A percentile compares a stretch with the other conserved stretches of the same genome.
These are phyloP conservation scores for Etheostoma spectabile DNA, from an alignment of 2,113 vertebrate species.

Conservation along the genomic window DNA sequence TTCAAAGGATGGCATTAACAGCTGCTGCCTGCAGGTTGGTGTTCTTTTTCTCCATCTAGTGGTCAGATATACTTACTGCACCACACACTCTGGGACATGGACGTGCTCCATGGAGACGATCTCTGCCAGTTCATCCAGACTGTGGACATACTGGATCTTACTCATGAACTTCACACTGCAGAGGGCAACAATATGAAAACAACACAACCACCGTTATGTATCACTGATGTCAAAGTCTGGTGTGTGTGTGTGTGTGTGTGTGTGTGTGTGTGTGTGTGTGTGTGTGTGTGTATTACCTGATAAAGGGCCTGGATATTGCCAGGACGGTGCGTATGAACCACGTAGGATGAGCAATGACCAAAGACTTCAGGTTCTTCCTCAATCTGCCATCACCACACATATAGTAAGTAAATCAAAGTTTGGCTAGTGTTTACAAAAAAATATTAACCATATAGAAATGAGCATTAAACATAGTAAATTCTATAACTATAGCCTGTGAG, in stretches of 20 bases:
- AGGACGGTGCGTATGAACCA: constrained; percentile 98
- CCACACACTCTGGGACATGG: constrained; percentile 93
- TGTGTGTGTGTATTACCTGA: constrained; percentile 86
- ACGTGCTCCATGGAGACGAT: constrained; percentile 97
- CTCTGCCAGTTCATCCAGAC: constrained; percentile 92
- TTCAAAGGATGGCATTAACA: background rate
- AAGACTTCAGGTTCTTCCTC: constrained; percentile 95
- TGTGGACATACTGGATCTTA: constrained; percentile 98
- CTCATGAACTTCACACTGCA: constrained; percentile 98
- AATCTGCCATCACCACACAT: constrained; percentile 81
- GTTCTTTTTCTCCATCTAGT: constrained; percentile 37
- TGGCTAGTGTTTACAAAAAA: background rate
- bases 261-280: constrained; percentile 1
- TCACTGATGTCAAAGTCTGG: background rate
- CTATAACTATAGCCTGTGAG: background rate
- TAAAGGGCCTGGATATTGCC: constrained; percentile 97
- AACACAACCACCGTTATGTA: background rate
- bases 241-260: constrained; percentile 1
- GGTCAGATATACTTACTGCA: constrained; percentile 88
- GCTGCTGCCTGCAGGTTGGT: background rate
- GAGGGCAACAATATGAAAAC: background rate
- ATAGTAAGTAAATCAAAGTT: background rate
- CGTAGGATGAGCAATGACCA: constrained; percentile 96
- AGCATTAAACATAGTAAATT: background rate
- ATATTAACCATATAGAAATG: background rate